Base-by-base conservation (phyloP, 2,888 invertebrate genomes). In the Spialia ferax region DNA sequence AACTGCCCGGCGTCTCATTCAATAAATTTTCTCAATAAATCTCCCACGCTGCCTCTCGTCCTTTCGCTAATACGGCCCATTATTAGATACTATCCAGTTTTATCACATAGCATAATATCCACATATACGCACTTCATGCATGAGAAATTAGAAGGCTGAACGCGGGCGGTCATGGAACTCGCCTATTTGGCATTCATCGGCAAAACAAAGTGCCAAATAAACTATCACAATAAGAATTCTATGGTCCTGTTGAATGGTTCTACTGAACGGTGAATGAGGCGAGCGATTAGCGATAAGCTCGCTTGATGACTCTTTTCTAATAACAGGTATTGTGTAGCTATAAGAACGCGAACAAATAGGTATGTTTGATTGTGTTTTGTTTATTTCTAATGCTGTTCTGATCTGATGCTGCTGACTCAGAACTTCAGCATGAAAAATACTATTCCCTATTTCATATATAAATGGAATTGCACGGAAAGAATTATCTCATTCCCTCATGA, bases 201-300 rank as follows among this genome's bases (percentile, higher is more conserved):
- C 78, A 79, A 78, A 79, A 78, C 83, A 79, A n/a, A 80, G 81
- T 86, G 89, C 92, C 92, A 92, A 92, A 92, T 90, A 88, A 85
- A 90, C 82, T 82, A 89, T 87, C 83, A 91, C 90, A 93, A 92
- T 92, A 84, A 81, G 85, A 85, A 87, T 86, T 84, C 83, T 85
- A 79, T 75, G 75, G 79, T 82, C 23, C 15, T 38, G 15, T 35
- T 38, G 20, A 20, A 18, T 38, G 7, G 63, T 54, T 23, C 1
- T 8, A 63, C 23, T 10, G 52, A 20, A 52, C 20, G 22, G n/a
- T 48, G 13, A 22, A 11, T 20, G 22, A 13, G 50, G 22, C 13
- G 23, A 22, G 23, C 42, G 45, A 63, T 42, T 18, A 20, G 20
- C 42, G 55, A 55, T 42, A 20, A 20, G 1, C 1, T 48, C 45